These are phyloP conservation scores for Amphiprion clarkii DNA, from an alignment of 2,797 vertebrate genomes.

Conservation along the genomic window DNA sequence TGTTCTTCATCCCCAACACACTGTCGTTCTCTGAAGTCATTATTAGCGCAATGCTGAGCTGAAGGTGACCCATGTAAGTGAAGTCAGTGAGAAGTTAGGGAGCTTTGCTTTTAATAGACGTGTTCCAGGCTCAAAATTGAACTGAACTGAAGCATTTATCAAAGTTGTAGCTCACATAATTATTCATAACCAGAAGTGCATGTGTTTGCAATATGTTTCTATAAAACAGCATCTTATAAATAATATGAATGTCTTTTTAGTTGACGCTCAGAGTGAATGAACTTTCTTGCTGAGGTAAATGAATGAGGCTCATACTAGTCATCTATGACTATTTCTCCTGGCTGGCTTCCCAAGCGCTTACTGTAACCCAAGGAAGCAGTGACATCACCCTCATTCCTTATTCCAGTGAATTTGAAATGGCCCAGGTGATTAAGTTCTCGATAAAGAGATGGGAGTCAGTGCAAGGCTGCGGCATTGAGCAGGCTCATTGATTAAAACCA, in stretches of 20 bases:
- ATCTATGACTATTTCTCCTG: constrained; percentile 72
- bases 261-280: constrained; percentile 75
- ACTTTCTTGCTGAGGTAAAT: constrained; percentile 64
- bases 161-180: constrained; percentile 40
- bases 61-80: constrained; percentile 69
- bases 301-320: constrained; percentile 62
- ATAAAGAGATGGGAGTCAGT: constrained; percentile 75
- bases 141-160: constrained; percentile 47
- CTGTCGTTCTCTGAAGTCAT: constrained; percentile 49
- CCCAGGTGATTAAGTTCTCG: constrained; percentile 81
- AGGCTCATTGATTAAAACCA: constrained; percentile 80
- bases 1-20: constrained; percentile 51
- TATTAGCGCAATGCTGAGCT: constrained; percentile 45
- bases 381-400: constrained; percentile 78
- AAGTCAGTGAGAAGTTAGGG: constrained; percentile 39
- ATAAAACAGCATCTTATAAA: constrained; percentile 65
- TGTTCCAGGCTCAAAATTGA: constrained; percentile 36
- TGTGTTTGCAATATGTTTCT: constrained; percentile 71
- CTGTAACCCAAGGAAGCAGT: constrained; percentile 77
- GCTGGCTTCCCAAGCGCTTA: constrained; percentile 77
- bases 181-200: constrained; percentile 57
- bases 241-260: constrained; percentile 59
- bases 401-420: constrained; percentile 71
- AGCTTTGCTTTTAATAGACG: constrained; percentile 27
- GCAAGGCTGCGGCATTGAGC: constrained; percentile 76